Evolutionary conservation across 2,888 invertebrate genomes (phyloP), one percentile per base, ranked within the genome.

Genomic region (Drosophila anceps): DNA sequence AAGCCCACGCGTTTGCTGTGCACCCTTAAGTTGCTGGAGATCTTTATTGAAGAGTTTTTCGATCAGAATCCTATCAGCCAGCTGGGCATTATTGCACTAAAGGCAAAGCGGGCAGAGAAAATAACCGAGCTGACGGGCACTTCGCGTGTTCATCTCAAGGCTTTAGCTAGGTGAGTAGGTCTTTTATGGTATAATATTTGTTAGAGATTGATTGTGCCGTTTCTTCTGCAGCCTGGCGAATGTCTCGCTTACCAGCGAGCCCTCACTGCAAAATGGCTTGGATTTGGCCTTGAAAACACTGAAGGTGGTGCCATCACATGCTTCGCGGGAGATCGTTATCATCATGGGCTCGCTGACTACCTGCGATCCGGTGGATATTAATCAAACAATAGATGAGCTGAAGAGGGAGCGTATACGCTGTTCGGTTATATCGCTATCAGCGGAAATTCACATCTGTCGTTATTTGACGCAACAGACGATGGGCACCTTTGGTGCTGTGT

Each of bases 11-110:
- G 99, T 76, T 95, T 98, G 76, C 91, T 97, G 5, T 98, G 98
- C 89, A 96, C 97, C 6, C 91, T 97, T 4, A 98, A 98, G 97
- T 94, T 98, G 15, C 92, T 99, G 71, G 97, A 98, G 93, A 95
- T 96, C 76, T 99, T 99, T 93, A 95, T 99, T 68, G 97, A 98
- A 84, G 98, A 99, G 92, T 99, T 97, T 92, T 99, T 99, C 93
- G 99, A 99, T 93, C 98, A 99, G 93, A 99, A 99, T 93, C 99
- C 99, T 12, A 97, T 99, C 61, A 98, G 99, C 91, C 99, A 99
- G 93, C 94, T 99, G 77, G 99, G 99, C 29, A 94, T 99, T 41
- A 96, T 99, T 76, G 94, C 96, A 12, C 96, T 98, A 90, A 96
- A 96, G 90, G 98, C 98, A 91, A 99, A 99, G 93, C 94, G 98